Evolutionary conservation across 2,113 vertebrate species (phyloP), one percentile per base, ranked within the genome.

Genomic region (Hydrolagus affinis): DNA sequence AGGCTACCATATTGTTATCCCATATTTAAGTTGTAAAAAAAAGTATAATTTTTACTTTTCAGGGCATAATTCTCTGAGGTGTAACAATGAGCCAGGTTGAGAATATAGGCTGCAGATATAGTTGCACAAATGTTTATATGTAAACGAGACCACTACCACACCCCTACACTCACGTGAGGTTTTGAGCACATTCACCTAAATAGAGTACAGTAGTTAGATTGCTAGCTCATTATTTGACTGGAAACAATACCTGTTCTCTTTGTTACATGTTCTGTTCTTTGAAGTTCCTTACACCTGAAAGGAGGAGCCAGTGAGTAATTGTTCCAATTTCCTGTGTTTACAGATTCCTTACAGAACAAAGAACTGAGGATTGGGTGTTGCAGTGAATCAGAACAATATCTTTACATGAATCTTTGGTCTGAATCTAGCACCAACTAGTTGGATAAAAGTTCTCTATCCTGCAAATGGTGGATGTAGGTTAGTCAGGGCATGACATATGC

Each of bases 301-400:
- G 30, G 60, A 30, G 59, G 14, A 64, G 12, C 25, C 21, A 10
- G 30, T 64, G 77, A 80, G 77, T 80, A 80, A 80, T 21, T n/a
- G n/a, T n/a, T 64, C 77, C 30, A 23, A 17, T 56, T 80, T 80
- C 25, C 57, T 60, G 59, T 80, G 59, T 66, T 83, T 83, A 83
- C 60, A 83, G 77, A 80, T 64, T 80, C 59, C 23, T 62, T 62
- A 62, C n/a, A 78, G 11, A 68, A 68, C 76, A 62, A 80, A 80
- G 76, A 19, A 83, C 32, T 9, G 30, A 11, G 28, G 77, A 66
- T 9, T 64, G 60, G 57, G 57, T 78, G 76, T 21, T 60, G 57
- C 23, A 14, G n/a, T 78, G 57, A 64, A 25, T 83, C 30, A 64
- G 15, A 17, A 4, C 23, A 44, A n/a, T 83, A 64, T 83, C 77